Evolutionary conservation across 2,113 vertebrate genomes (phyloP).

Genomic region (Talpa occidentalis): DNA sequence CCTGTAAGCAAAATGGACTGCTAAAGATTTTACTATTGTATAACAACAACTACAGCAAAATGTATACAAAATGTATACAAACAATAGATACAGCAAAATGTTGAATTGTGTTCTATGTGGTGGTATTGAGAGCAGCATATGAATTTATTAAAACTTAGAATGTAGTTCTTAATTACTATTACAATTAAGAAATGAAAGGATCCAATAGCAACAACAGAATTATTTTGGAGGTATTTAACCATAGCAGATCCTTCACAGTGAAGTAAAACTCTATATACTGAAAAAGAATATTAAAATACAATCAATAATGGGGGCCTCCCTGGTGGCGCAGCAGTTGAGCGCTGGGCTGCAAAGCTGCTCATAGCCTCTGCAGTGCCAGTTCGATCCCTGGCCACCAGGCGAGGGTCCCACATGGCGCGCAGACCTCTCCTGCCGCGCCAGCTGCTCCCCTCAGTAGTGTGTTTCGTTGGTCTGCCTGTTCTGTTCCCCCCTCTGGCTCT

Average conservation of each 20-base stretch:
- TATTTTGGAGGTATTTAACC: slow-evolving; percentile 2
- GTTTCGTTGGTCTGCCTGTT: too few relatives aligned
- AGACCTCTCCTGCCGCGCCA: too few relatives aligned
- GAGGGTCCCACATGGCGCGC: too few relatives aligned
- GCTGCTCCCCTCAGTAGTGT: too few relatives aligned
- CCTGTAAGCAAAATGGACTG: slow-evolving; percentile 76
- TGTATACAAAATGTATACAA: too few relatives aligned
- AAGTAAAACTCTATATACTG: neutral
- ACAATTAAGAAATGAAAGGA: slow-evolving; percentile 23
- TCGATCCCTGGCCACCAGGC: too few relatives aligned
- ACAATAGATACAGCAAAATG: neutral
- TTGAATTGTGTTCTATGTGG: neutral
- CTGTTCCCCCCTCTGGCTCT: too few relatives aligned
- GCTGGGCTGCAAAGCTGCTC: too few relatives aligned
- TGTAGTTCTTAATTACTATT: slow-evolving; percentile 21
- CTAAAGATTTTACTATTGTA: neutral
- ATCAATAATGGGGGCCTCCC: too few relatives aligned
- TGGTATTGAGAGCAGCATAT: neutral
- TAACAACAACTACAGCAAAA: neutral
- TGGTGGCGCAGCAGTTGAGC: too few relatives aligned
- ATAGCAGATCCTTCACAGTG: neutral
- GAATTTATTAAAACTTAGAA: neutral
- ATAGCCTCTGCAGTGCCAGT: too few relatives aligned
- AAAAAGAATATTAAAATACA: slow-evolving; percentile 27
- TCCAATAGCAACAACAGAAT: neutral